Evolutionary conservation across 2,113 vertebrate genomes (phyloP).

Genomic region (Oncorhynchus clarkii): DNA sequence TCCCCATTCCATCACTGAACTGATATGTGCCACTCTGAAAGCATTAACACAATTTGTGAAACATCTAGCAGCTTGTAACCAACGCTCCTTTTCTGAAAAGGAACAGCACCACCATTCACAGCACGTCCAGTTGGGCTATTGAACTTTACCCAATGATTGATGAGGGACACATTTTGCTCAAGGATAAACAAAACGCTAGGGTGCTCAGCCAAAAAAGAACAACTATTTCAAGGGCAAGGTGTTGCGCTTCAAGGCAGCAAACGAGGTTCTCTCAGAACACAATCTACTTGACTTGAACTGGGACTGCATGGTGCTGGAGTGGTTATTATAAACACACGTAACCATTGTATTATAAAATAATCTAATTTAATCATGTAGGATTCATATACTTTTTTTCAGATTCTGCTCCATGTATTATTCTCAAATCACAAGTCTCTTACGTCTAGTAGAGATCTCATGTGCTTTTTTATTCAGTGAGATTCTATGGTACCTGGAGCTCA

Average conservation of each 20-base stretch:
- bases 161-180: constrained; percentile 16
- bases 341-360: not conserved
- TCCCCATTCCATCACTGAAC: constrained; percentile 10
- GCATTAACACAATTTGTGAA: constrained; percentile 28
- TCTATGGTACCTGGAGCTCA: not conserved
- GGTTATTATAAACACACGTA: not conserved
- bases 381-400: not conserved
- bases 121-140: constrained; percentile 21
- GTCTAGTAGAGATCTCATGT: not conserved
- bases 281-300: not conserved
- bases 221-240: constrained; percentile 2
- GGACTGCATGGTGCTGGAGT: not conserved
- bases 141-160: constrained; percentile 25
- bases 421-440: not conserved
- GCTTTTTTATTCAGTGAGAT: not conserved
- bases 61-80: constrained; percentile 15
- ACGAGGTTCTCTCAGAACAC: not conserved
- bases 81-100: constrained; percentile 15
- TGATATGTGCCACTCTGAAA: constrained; percentile 6
- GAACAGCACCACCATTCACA: constrained; percentile 16
- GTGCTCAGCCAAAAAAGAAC: constrained; percentile 9
- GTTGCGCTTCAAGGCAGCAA: not conserved
- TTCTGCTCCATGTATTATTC: not conserved
- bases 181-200: constrained; percentile 26
- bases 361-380: not conserved